Conservation (phyloP, 2,888 invertebrate genomes). For the Hybos culiciformis region DNA sequence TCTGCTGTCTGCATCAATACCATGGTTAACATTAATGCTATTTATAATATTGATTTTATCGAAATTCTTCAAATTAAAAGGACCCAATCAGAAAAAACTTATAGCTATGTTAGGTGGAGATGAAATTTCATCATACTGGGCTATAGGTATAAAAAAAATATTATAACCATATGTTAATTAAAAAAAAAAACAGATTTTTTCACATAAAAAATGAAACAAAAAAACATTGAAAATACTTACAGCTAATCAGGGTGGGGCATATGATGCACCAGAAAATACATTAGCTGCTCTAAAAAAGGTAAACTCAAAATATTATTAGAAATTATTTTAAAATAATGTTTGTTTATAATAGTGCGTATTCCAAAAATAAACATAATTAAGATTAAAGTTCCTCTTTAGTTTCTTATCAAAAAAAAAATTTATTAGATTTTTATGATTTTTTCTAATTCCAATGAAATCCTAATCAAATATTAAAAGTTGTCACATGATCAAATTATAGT, state of each 20-base stretch:
- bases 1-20: constrained; percentile 29
- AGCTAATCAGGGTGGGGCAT: constrained; percentile 33
- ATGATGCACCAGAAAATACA: constrained; percentile 35
- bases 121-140: constrained; percentile 30
- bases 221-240: constrained; percentile 14
- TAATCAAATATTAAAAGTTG: too few relatives aligned
- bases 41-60: constrained; percentile 30
- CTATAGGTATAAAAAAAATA: too few relatives aligned
- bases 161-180: too few relatives aligned
- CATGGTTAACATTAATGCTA: constrained; percentile 31
- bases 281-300: constrained; percentile 29
- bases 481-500: neutral
- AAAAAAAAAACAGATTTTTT: too few relatives aligned
- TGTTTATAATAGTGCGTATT: neutral
- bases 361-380: too few relatives aligned
- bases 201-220: too few relatives aligned
- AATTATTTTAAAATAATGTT: neutral
- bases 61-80: constrained; percentile 32
- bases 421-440: too few relatives aligned
- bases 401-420: too few relatives aligned
- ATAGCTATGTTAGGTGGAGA: constrained; percentile 25
- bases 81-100: constrained; percentile 29
- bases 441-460: too few relatives aligned
- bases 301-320: constrained; percentile 3
- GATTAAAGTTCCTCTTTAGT: too few relatives aligned